Conservation (phyloP, 2,113 vertebrate genomes). For the Rana temporaria region DNA sequence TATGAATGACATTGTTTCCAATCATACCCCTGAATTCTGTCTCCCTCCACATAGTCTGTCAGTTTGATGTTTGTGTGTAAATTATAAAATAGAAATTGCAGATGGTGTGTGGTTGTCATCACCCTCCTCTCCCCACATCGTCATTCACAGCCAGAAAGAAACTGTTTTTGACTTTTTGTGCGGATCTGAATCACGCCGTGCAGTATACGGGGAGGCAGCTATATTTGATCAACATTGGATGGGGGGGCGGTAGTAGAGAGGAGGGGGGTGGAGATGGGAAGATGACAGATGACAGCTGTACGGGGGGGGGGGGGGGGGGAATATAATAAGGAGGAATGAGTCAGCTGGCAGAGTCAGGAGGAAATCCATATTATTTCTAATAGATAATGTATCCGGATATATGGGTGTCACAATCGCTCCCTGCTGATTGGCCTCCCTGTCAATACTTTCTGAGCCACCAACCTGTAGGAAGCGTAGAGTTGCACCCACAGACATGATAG, state of each 20-base stretch:
- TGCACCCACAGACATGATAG: too few species aligned
- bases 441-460: too few species aligned
- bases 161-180: background rate
- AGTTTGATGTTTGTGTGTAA: background rate
- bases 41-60: background rate
- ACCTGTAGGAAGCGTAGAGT: too few species aligned
- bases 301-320: background rate
- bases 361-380: background rate
- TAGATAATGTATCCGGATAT: too few species aligned
- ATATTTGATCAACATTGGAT: background rate
- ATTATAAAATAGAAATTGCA: background rate
- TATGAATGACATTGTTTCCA: too few species aligned
- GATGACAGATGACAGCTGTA: background rate
- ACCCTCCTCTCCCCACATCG: background rate
- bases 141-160: background rate
- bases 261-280: background rate
- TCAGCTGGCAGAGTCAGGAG: background rate
- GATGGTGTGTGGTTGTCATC: slow-evolving; percentile 9
- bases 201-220: background rate
- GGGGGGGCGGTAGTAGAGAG: background rate
- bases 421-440: too few species aligned
- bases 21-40: too few species aligned
- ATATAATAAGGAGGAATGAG: slow-evolving; percentile 13
- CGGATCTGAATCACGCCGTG: background rate
- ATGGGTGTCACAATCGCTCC: too few species aligned